Evolutionary conservation across 2,113 vertebrate species (phyloP).

Genomic region (Micronycteris hirsuta): DNA sequence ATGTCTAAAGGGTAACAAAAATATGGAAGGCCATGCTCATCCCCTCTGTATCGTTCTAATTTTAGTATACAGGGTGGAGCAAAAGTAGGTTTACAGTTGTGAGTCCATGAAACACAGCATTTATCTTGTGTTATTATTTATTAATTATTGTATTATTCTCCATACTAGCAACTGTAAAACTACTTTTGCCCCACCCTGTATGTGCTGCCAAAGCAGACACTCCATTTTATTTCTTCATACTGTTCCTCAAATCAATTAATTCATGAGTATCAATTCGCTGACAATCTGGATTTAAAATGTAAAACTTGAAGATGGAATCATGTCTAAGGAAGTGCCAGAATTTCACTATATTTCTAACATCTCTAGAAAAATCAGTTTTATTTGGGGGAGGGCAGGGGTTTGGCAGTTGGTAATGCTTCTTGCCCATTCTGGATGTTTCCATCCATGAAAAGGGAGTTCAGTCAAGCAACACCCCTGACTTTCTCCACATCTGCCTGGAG

Average conservation of each 20-base stretch:
- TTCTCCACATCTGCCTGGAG: not conserved
- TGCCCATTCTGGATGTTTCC: not conserved
- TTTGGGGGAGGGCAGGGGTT: not conserved
- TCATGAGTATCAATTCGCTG: not conserved
- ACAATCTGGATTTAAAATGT: not conserved
- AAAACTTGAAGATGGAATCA: not conserved
- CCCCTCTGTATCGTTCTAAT: not conserved
- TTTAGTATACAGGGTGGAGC: not conserved
- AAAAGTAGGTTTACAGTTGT: too few relatives aligned
- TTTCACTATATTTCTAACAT: not conserved
- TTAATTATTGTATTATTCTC: too few relatives aligned
- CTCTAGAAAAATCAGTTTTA: not conserved
- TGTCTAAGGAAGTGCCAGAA: not conserved
- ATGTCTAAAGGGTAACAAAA: not conserved
- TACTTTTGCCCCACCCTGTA: too few relatives aligned
- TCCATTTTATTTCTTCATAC: not conserved
- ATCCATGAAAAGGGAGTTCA: not conserved
- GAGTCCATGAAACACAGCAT: too few relatives aligned
- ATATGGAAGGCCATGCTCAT: not conserved
- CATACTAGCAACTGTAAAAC: too few relatives aligned
- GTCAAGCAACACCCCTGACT: not conserved
- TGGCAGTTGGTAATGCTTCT: not conserved
- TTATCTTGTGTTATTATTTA: too few relatives aligned
- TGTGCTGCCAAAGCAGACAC: not conserved
- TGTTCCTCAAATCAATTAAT: not conserved